phyloP scores from a whole-genome alignment of 1,140 invertebrate species.

The Helicoverpa armigera region DNA sequence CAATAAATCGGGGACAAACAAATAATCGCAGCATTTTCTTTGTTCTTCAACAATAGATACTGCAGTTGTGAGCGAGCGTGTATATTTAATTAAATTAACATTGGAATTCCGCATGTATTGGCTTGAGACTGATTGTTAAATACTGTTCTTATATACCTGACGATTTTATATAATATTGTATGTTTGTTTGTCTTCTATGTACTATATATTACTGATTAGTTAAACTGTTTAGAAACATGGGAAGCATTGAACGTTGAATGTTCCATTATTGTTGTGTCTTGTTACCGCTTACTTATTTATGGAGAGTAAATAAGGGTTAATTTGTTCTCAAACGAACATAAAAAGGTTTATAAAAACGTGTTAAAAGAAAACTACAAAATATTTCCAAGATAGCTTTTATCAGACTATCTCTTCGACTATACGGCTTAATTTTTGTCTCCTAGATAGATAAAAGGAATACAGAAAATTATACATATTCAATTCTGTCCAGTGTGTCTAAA shows the following conservation, averaged over 20 bases:
- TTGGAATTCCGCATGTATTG: constrained; percentile 65
- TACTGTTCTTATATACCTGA: constrained; percentile 66
- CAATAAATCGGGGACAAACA: not conserved
- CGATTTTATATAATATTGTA: constrained; percentile 61
- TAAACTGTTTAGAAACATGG: constrained; percentile 24
- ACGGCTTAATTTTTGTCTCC: not conserved
- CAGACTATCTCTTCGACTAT: too few relatives aligned
- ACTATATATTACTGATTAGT: constrained; percentile 22
- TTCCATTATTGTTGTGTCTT: too few relatives aligned
- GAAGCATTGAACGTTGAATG: not conserved
- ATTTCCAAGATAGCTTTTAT: too few relatives aligned
- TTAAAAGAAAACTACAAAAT: too few relatives aligned
- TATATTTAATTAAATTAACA: constrained; percentile 62
- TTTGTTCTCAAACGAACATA: too few relatives aligned
- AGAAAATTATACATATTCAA: not conserved
- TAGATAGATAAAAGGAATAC: not conserved
- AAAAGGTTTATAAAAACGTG: too few relatives aligned
- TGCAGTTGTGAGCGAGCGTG: constrained; percentile 54
- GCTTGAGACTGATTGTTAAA: constrained; percentile 78
- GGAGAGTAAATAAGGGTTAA: too few relatives aligned
- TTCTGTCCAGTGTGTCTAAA: constrained; percentile 1
- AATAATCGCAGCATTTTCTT: not conserved
- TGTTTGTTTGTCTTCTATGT: constrained; percentile 52
- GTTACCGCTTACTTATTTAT: too few relatives aligned
- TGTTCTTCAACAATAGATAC: not conserved